Conservation (phyloP, 2,888 invertebrate genomes). For the Pyrrhosoma nymphula region DNA sequence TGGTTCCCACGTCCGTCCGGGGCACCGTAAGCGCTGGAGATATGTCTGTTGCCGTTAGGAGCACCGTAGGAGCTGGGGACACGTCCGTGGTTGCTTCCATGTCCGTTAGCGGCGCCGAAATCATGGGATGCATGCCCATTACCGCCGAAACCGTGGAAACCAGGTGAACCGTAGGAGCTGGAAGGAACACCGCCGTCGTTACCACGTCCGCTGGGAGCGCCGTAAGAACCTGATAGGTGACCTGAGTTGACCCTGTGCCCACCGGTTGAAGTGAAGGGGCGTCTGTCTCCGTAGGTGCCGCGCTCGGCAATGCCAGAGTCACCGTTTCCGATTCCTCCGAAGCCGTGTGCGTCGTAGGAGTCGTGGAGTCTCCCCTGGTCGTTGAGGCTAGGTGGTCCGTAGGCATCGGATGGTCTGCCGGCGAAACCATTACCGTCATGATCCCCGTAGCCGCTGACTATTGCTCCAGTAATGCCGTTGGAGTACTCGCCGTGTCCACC, state of each 20-base stretch:
- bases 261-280: not conserved
- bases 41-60: not conserved
- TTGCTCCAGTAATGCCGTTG: not conserved
- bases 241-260: not conserved
- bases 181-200: constrained; percentile 28
- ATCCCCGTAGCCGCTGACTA: constrained; percentile 55
- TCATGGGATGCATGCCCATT: constrained; percentile 43
- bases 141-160: not conserved
- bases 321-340: not conserved
- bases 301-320: not conserved
- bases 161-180: constrained; percentile 52
- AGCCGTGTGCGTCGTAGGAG: constrained; percentile 34
- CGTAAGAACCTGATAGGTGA: constrained; percentile 65
- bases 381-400: constrained; percentile 61
- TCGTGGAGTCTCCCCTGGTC: not conserved
- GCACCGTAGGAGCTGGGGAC: not conserved
- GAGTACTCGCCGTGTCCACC: not conserved
- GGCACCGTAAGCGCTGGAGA: constrained; percentile 68
- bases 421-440: constrained; percentile 31
- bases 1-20: constrained; percentile 51
- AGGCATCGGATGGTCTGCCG: constrained; percentile 55
- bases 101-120: constrained; percentile 63
- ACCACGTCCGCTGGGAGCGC: constrained; percentile 23
- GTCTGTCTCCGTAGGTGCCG: constrained; percentile 64
- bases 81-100: constrained; percentile 10